A percentile compares a stretch with the other conserved stretches of the same genome.
phyloP scores from a whole-genome alignment of 2,888 invertebrate species.

The Cosmopolites sordidus region DNA sequence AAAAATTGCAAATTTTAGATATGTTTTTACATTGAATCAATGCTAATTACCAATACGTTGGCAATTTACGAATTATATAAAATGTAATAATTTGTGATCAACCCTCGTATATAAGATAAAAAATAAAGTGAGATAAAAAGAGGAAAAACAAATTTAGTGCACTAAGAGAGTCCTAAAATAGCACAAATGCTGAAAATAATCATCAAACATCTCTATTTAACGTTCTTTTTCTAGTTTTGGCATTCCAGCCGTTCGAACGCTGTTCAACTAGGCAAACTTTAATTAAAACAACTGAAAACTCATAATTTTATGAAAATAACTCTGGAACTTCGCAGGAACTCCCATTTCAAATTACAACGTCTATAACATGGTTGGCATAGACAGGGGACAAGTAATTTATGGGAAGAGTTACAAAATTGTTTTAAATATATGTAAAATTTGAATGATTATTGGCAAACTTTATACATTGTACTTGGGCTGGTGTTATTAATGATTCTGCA shows the following conservation, averaged over 20 bases:
- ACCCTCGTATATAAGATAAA: too few relatives aligned
- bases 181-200: neutral
- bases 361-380: constrained; percentile 11
- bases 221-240: neutral
- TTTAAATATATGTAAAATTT: constrained; percentile 16
- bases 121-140: too few relatives aligned
- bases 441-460: constrained; percentile 19
- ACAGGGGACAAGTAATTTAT: constrained; percentile 14
- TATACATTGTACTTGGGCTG: constrained; percentile 3
- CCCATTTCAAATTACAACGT: constrained; percentile 8
- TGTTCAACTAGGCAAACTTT: neutral
- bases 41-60: too few relatives aligned
- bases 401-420: constrained; percentile 9
- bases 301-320: constrained; percentile 4
- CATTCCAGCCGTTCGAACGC: neutral
- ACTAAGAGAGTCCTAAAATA: too few relatives aligned
- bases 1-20: too few relatives aligned
- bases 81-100: too few relatives aligned
- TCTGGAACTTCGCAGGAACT: constrained; percentile 1
- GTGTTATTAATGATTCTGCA: constrained; percentile 11
- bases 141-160: too few relatives aligned
- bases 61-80: too few relatives aligned
- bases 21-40: too few relatives aligned
- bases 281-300: constrained; percentile 4
- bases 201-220: neutral